These are phyloP conservation scores for Spatulosminthurus flaviceps DNA, from an alignment of 2,888 invertebrate species.

Conservation along the genomic window DNA sequence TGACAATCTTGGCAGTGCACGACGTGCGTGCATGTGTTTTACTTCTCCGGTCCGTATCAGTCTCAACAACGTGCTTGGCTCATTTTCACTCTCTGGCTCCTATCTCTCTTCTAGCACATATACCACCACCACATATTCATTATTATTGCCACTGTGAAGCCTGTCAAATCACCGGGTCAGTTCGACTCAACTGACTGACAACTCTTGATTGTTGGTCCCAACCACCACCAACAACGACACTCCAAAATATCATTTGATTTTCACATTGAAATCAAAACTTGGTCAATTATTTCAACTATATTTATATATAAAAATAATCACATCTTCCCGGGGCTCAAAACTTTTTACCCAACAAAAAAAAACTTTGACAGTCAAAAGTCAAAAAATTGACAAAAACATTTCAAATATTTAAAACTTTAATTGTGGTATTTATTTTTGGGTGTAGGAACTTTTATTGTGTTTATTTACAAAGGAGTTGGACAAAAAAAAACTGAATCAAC, in stretches of 20 bases:
- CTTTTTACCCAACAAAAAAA: too few relatives aligned
- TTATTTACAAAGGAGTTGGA: too few relatives aligned
- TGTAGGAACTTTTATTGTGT: too few relatives aligned
- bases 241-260: neutral
- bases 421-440: too few relatives aligned
- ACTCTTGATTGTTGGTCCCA: conserved; percentile 32
- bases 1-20: conserved; percentile 62
- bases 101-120: neutral
- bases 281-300: too few relatives aligned
- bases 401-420: too few relatives aligned
- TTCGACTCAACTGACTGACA: conserved; percentile 37
- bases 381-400: too few relatives aligned
- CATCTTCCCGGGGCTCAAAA: too few relatives aligned
- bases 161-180: conserved; percentile 46
- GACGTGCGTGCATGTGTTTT: conserved; percentile 59
- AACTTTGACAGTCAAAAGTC: too few relatives aligned
- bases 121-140: conserved; percentile 16
- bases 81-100: conserved; percentile 41
- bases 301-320: too few relatives aligned
- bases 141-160: conserved; percentile 40
- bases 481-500: too few relatives aligned
- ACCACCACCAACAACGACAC: conserved; percentile 29
- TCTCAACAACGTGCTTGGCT: conserved; percentile 51
- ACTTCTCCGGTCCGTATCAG: conserved; percentile 47
- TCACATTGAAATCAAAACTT: too few relatives aligned